Evolutionary conservation across 64 coral and sea anemone genomes (phyloP).

Genomic region (Montipora efflorescens): DNA sequence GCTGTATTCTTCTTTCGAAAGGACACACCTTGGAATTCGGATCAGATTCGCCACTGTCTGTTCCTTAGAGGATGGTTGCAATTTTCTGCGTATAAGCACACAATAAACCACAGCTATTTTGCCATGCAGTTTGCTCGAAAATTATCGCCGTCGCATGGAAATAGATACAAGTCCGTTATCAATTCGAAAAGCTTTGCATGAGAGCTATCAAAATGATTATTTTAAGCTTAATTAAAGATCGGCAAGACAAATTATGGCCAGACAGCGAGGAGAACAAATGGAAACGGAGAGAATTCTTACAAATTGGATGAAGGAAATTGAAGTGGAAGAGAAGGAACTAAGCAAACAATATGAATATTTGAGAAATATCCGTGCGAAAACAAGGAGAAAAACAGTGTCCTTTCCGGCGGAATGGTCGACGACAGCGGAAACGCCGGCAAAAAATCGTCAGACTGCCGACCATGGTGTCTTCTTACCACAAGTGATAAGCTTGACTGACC

Average conservation of each 20-base stretch:
- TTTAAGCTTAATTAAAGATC: conserved; percentile 56
- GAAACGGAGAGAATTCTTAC: conserved; percentile 71
- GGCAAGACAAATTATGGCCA: conserved; percentile 68
- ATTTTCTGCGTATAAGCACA: not conserved
- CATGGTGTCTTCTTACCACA: too few relatives aligned
- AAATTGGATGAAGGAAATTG: conserved; percentile 70
- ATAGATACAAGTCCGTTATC: conserved; percentile 53
- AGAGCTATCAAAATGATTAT: conserved; percentile 66
- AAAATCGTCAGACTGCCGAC: too few relatives aligned
- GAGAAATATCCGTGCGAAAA: not conserved
- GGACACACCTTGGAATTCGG: not conserved
- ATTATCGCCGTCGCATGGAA: conserved; percentile 66
- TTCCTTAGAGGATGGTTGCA: not conserved
- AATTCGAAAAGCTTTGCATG: conserved; percentile 69
- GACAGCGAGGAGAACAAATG: conserved; percentile 71
- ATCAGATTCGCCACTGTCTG: not conserved
- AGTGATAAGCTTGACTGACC: not conserved
- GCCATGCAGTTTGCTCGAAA: conserved; percentile 55
- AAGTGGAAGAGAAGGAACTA: conserved; percentile 77
- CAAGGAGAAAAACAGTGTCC: not conserved
- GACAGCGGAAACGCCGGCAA: not conserved
- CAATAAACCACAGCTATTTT: conserved; percentile 78
- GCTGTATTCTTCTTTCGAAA: not conserved
- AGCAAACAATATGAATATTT: conserved; percentile 42
- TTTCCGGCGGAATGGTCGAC: not conserved